Base-by-base conservation (phyloP, 2,113 vertebrate genomes). In the Caranx melampygus region DNA sequence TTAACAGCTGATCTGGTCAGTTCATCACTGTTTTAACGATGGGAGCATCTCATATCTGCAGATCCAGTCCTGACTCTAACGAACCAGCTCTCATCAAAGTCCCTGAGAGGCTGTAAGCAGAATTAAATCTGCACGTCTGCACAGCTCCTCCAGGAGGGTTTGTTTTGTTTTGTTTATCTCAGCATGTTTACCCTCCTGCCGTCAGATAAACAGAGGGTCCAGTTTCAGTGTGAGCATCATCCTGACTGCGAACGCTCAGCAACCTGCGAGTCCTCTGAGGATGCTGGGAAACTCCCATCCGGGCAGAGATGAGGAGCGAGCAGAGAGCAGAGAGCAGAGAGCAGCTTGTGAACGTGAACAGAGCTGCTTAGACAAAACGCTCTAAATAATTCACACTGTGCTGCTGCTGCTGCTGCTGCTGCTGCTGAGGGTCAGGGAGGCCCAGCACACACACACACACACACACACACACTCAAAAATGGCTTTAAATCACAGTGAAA, bases 311-410 rank as follows among this genome's bases (percentile, higher is more conserved):
- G 14, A 64, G 66, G 71, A 42, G 73, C 67, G 54, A 65, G 60
- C 76, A 78, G 77, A 59, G 74, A 74, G 63, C 76, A 78, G 77
- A 59, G 74, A 74, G 63, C 55, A 67, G 26, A 26, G 26, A 26
- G 26, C 55, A 67, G 79, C 77, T 58, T 74, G 70, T 83, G 69
- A 87, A 83, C 16, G 49, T 61, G 69, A 78, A 76, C 54, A 52
- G 55, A 87, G 71, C 74, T n/a, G 69, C 69, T 79, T 76, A 85
- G 84, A 90, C 79, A 71, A 87, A 87, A 84, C 12, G 34, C 51
- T 59, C 35, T 91, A 83, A 91, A 91, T 89, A 82, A 89, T 91
- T 91, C 85, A 89, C 52, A 55, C 26, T 70, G n/a, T 73, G 62
- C 55, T 59, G 63, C 72, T 78, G 69, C 75, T 52, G n/a, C n/a